Percentiles rank a stretch among this genome's conserved stretches.
Conservation (phyloP, 2,888 invertebrate species). For the Cryptocheilus praepositus region DNA sequence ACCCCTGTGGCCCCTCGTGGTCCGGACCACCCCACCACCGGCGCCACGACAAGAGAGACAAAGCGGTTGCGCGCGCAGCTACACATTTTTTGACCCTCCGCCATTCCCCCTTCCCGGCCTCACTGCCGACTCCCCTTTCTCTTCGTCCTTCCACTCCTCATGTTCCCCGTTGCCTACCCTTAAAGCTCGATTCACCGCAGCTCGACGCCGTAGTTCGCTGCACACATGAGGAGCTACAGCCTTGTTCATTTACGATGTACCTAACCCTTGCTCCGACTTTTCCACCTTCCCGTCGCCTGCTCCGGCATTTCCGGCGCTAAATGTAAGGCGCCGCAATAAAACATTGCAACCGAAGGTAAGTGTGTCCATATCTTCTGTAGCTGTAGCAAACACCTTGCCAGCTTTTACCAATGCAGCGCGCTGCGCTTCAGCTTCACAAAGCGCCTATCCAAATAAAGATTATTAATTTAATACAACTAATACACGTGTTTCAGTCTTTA, state of each 20-base stretch:
- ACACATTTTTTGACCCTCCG: conserved; percentile 65
- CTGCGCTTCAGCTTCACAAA: conserved; percentile 99
- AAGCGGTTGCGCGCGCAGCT: conserved; percentile 73
- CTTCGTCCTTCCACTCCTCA: conserved; percentile 4
- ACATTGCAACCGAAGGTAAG: conserved; percentile 95
- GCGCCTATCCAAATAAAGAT: conserved; percentile 78
- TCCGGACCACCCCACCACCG: conserved; percentile 50
- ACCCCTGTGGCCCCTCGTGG: conserved; percentile 66
- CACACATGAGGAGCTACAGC: too few species aligned
- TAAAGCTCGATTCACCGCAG: conserved; percentile 50
- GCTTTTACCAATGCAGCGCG: conserved; percentile 96
- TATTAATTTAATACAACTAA: background rate
- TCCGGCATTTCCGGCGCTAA: too few species aligned
- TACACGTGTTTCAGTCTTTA: too few species aligned
- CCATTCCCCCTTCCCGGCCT: conserved; percentile 44
- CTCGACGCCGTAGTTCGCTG: background rate
- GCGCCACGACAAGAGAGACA: conserved; percentile 63
- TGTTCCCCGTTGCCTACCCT: conserved; percentile 51
- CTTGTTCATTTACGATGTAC: too few species aligned
- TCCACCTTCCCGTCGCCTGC: background rate
- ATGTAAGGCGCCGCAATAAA: conserved; percentile 93
- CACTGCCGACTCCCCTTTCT: conserved; percentile 1
- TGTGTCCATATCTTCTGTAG: conserved; percentile 99
- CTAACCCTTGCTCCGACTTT: conserved; percentile 2
- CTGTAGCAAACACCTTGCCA: conserved; percentile 95